These are phyloP conservation scores for Pelobates fuscus DNA, from an alignment of 2,113 vertebrate species.

Conservation along the genomic window DNA sequence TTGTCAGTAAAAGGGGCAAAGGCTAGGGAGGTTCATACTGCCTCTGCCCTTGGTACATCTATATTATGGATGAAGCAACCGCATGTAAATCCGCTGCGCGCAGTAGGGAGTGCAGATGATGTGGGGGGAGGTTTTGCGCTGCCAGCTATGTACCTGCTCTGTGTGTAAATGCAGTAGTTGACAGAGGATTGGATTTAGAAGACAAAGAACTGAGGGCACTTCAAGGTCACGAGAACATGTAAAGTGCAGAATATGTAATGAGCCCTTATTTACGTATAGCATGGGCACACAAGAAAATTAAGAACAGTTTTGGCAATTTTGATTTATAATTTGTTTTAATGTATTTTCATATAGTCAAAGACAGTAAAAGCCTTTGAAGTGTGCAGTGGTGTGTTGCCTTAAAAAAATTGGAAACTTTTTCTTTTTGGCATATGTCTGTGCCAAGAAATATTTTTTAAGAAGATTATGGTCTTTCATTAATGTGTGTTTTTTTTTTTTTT, in stretches of 20 bases:
- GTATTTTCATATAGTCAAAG: too few species aligned
- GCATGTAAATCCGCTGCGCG: conserved; percentile 39
- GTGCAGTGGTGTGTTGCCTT: too few species aligned
- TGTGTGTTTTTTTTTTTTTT: too few species aligned
- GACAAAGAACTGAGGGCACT: conserved; percentile 41
- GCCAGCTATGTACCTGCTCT: conserved; percentile 46
- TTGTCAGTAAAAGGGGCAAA: conserved; percentile 2
- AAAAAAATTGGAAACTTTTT: too few species aligned
- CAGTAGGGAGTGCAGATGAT: conserved; percentile 13
- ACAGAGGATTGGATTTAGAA: conserved; percentile 28
- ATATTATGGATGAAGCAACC: conserved; percentile 25
- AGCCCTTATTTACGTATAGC: conserved; percentile 8
- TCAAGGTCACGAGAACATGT: conserved; percentile 46
- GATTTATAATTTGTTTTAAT: too few species aligned
- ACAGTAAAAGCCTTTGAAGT: too few species aligned
- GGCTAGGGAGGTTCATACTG: conserved; percentile 2
- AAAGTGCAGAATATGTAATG: conserved; percentile 39
- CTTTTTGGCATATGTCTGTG: too few species aligned
- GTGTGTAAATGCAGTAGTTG: conserved; percentile 40
- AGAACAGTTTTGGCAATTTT: too few species aligned
- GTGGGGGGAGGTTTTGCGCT: conserved; percentile 2
- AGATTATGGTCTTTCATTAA: too few species aligned
- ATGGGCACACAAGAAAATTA: conserved; percentile 13
- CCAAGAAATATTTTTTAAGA: too few species aligned
- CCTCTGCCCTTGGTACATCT: conserved; percentile 27